Percentiles rank a stretch among this genome's conserved stretches.
Conservation (phyloP, 2,113 vertebrate genomes). For the Vulpes ferrilata region DNA sequence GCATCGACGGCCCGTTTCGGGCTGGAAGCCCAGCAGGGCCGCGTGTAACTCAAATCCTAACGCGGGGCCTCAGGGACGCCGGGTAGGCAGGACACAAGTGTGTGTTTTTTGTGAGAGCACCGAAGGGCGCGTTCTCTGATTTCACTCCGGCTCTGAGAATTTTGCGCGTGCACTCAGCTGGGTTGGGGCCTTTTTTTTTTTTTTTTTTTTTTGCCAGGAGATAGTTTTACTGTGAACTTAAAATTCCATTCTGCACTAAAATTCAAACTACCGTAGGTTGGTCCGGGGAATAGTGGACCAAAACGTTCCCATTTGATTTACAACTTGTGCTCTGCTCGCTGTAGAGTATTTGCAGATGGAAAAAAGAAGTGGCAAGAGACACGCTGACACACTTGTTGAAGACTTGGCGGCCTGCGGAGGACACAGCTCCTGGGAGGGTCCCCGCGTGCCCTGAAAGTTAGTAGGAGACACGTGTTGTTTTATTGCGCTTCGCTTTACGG, state of each 20-base stretch:
- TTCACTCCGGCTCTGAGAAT: background rate
- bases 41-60: background rate
- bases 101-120: background rate
- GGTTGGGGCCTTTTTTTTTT: background rate
- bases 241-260: background rate
- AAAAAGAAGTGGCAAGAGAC: background rate
- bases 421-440: background rate
- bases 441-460: background rate
- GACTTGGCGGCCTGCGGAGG: background rate
- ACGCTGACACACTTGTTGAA: background rate
- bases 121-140: background rate
- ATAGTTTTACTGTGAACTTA: background rate
- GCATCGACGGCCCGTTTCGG: background rate
- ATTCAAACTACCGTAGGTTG: background rate
- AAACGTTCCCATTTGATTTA: background rate
- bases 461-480: fast-evolving
- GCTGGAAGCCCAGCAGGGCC: background rate
- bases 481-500: background rate
- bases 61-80: fast-evolving
- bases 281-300: background rate
- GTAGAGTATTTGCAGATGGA: background rate
- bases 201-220: background rate
- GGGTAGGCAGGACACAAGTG: background rate
- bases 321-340: background rate
- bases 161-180: background rate